phyloP scores from a whole-genome alignment of 2,113 vertebrate genomes.

The Xenopus laevis region DNA sequence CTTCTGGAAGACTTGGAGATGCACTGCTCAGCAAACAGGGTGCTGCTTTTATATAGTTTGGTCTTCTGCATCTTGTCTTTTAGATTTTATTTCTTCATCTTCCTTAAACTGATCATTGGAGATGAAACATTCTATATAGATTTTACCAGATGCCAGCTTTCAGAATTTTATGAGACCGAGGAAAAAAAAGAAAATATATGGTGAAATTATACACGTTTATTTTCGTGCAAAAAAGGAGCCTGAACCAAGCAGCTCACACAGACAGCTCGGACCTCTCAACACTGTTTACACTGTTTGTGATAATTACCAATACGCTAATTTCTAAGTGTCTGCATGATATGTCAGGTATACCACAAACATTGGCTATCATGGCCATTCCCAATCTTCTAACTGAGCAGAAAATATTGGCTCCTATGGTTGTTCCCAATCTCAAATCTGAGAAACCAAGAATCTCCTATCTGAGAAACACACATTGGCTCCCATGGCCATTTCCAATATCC shows the following conservation, averaged over 20 bases:
- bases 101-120: neutral
- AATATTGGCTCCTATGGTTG: too few relatives aligned
- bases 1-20: neutral
- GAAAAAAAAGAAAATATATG: conserved; percentile 4
- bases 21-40: neutral
- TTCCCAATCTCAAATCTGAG: too few relatives aligned
- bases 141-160: neutral
- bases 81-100: neutral
- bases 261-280: conserved; percentile 83
- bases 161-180: neutral
- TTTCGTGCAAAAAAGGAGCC: conserved; percentile 78
- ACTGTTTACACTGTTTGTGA: conserved; percentile 74
- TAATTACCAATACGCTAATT: neutral
- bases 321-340: conserved; percentile 10
- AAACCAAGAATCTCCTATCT: too few relatives aligned
- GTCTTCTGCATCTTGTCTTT: neutral
- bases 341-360: neutral
- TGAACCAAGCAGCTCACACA: conserved; percentile 78
- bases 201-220: conserved; percentile 5
- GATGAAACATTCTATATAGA: neutral
- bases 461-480: too few relatives aligned
- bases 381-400: too few relatives aligned
- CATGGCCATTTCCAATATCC: too few relatives aligned
- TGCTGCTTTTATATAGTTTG: neutral
- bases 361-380: neutral